A percentile compares a stretch with the other conserved stretches of the same genome.
Conservation (phyloP, 2,888 invertebrate genomes). For the Hydrotaea diabolus region DNA sequence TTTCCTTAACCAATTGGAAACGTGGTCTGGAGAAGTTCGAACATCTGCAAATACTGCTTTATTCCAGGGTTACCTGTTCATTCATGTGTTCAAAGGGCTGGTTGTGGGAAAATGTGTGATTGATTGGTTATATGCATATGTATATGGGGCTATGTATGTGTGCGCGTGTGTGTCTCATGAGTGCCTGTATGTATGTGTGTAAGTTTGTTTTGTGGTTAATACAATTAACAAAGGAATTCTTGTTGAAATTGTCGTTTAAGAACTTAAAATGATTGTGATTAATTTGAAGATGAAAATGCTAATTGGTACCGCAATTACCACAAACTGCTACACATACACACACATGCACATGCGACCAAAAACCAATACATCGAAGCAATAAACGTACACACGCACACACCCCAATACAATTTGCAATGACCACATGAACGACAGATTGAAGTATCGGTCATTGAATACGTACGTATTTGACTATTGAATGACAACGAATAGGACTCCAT, state of each 20-base stretch:
- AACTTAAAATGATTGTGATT: slow-evolving; percentile 52
- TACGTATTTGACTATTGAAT: slow-evolving; percentile 24
- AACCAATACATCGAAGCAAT: slow-evolving; percentile 38
- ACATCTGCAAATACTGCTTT: too few relatives aligned
- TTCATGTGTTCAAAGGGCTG: background rate
- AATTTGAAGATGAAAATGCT: slow-evolving; percentile 53
- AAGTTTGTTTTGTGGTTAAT: slow-evolving; percentile 64
- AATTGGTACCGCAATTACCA: slow-evolving; percentile 34
- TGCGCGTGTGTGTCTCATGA: background rate
- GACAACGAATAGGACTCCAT: background rate
- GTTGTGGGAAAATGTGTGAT: background rate
- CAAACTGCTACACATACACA: slow-evolving; percentile 1
- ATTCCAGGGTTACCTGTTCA: too few relatives aligned
- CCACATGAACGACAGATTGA: slow-evolving; percentile 48
- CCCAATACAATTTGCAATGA: slow-evolving; percentile 37
- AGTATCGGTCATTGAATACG: slow-evolving; percentile 10
- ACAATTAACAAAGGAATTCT: slow-evolving; percentile 64
- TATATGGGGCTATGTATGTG: background rate
- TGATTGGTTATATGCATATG: background rate
- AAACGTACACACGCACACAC: slow-evolving; percentile 28
- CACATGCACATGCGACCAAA: slow-evolving; percentile 28
- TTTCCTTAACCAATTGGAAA: too few relatives aligned
- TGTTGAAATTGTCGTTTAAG: slow-evolving; percentile 38
- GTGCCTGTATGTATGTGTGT: slow-evolving; percentile 44
- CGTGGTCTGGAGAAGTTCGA: too few relatives aligned